phyloP scores from a whole-genome alignment of 2,888 invertebrate genomes.

The Himalopsyche kuldschensis region DNA sequence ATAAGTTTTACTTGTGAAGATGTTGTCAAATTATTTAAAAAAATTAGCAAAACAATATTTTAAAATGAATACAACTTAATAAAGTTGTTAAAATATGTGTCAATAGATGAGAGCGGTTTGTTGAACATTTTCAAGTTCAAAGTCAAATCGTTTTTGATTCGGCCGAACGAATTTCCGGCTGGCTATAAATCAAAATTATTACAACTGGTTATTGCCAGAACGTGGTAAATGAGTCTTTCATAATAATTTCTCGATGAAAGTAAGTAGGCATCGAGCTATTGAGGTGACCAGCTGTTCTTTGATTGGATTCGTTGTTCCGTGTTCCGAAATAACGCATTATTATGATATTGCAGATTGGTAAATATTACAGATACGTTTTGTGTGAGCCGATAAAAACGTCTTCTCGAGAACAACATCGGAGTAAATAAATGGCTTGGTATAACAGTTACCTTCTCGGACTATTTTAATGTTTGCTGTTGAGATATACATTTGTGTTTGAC shows the following conservation, averaged over 20 bases:
- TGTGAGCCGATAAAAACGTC: too few species aligned
- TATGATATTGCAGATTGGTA: too few species aligned
- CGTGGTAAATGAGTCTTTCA: neutral
- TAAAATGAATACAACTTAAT: neutral
- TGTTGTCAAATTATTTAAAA: too few species aligned
- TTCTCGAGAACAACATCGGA: too few species aligned
- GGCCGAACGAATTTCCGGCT: neutral
- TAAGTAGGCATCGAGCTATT: neutral
- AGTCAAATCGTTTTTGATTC: neutral
- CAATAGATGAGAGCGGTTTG: neutral
- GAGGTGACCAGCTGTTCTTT: neutral
- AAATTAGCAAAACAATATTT: neutral
- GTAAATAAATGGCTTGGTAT: too few species aligned
- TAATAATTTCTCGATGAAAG: neutral
- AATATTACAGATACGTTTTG: too few species aligned
- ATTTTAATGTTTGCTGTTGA: too few species aligned
- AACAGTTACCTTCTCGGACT: too few species aligned
- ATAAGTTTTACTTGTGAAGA: too few species aligned
- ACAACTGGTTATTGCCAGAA: neutral
- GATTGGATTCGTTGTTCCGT: neutral
- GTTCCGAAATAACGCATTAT: neutral
- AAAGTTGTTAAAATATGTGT: neutral
- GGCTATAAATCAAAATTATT: neutral
- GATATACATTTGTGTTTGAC: too few species aligned
- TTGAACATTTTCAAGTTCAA: neutral